Evolutionary conservation across 2,797 vertebrate genomes (phyloP).

Genomic region (Manis crassicaudata): DNA sequence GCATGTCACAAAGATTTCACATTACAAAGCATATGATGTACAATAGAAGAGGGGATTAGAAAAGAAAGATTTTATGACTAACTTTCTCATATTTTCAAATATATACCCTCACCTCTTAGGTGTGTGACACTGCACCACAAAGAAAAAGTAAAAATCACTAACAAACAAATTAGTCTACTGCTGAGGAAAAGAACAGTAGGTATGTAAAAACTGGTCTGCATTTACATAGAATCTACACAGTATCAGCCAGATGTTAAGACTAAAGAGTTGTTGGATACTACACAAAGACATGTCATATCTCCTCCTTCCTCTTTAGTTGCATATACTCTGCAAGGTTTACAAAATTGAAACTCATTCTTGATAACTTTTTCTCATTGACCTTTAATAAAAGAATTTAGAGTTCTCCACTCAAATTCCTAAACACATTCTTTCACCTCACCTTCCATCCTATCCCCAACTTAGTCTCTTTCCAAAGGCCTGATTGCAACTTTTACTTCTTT

Average conservation of each 20-base stretch:
- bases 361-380: neutral
- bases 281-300: neutral
- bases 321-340: neutral
- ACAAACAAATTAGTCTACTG: neutral
- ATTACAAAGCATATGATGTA: neutral
- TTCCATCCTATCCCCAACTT: neutral
- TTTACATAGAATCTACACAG: neutral
- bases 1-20: neutral
- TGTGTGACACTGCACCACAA: neutral
- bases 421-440: neutral
- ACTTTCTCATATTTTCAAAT: neutral
- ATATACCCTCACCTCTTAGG: neutral
- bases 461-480: constrained; percentile 2
- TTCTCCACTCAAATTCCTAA: neutral
- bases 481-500: neutral
- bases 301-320: neutral
- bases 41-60: neutral
- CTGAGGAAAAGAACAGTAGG: neutral
- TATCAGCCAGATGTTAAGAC: neutral
- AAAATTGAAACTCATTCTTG: neutral
- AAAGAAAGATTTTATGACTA: neutral
- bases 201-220: neutral
- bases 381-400: constrained; percentile 10
- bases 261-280: neutral
- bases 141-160: neutral